Evolutionary conservation across 2,888 invertebrate species (phyloP).

Genomic region (Diploptera punctata): DNA sequence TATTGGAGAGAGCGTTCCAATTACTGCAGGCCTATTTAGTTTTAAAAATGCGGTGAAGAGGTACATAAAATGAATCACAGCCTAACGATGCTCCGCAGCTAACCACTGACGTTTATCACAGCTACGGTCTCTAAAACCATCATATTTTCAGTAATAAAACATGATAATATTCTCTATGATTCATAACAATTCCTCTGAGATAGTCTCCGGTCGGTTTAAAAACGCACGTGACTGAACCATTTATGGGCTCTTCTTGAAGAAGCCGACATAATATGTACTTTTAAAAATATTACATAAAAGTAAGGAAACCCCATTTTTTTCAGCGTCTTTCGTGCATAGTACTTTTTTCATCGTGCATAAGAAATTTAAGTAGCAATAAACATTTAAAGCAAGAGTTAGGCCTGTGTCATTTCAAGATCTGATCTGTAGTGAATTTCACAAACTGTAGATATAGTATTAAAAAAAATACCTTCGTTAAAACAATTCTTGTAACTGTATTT

Average conservation of each 20-base stretch:
- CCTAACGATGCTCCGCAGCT: neutral
- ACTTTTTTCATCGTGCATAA: no score
- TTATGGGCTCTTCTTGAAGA: neutral
- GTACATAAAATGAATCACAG: neutral
- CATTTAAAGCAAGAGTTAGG: no score
- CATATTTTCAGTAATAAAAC: neutral
- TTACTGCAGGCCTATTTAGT: no score
- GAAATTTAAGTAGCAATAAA: no score
- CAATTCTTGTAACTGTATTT: no score
- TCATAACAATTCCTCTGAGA: neutral
- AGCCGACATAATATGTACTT: neutral
- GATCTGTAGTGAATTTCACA: no score
- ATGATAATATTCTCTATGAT: conserved; percentile 1
- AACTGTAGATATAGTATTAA: no score
- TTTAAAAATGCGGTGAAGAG: neutral
- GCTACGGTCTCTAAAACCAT: neutral
- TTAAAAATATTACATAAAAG: neutral
- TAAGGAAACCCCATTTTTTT: neutral
- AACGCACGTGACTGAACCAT: neutral
- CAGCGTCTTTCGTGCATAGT: no score
- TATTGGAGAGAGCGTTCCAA: no score
- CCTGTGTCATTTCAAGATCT: no score
- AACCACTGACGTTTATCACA: neutral
- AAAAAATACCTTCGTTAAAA: no score
- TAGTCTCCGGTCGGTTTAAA: neutral